Evolutionary conservation across 2,888 invertebrate species (phyloP), one percentile per base, ranked within the genome.

Genomic region (Cosmia trapezina): DNA sequence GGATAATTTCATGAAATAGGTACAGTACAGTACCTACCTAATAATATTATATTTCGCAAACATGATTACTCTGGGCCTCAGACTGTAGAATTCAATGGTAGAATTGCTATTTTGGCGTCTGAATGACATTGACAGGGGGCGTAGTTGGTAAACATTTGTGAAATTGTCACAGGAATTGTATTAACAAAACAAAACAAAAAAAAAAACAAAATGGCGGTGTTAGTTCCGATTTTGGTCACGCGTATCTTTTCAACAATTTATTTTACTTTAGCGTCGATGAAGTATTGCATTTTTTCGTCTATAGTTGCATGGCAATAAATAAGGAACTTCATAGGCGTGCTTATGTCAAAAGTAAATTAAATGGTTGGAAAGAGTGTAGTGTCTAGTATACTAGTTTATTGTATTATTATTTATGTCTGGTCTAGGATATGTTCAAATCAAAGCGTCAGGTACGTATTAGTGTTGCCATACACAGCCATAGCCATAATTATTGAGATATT

Each of bases 41-140:
- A 56, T 57, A 64, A 7, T 57, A 64, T 65, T 49, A 37, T 59
- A 59, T 76, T 79, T 73, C 64, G 60, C 73, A 73, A 80, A 47
- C 37, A 68, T 57, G 63, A 67, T 80, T 66, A 56, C 28, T 4
- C 49, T 59, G 41, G 17, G n/a, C 49, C 41, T n/a, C n/a, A n/a
- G n/a, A n/a, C 37, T 37, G n/a, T 41, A 43, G n/a, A n/a, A 45
- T 33, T 33, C 12, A 33, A n/a, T 0, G 47, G 33, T 22, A 33
- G 37, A 60, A 28, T 28, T 43, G 33, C n/a, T 45, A 63, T 69
- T 65, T 76, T 41, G 28, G 8, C 47, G 8, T 3, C 5, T 47
- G 8, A 62, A 28, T 47, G 19, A 28, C 12, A 45, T 45, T 61
- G 4, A 61, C 4, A 11, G 11, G 37, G 19, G 12, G 37, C 19